Evolutionary conservation across 2,888 invertebrate species (phyloP), one percentile per base, ranked within the genome.

Genomic region (Mythimna impura): DNA sequence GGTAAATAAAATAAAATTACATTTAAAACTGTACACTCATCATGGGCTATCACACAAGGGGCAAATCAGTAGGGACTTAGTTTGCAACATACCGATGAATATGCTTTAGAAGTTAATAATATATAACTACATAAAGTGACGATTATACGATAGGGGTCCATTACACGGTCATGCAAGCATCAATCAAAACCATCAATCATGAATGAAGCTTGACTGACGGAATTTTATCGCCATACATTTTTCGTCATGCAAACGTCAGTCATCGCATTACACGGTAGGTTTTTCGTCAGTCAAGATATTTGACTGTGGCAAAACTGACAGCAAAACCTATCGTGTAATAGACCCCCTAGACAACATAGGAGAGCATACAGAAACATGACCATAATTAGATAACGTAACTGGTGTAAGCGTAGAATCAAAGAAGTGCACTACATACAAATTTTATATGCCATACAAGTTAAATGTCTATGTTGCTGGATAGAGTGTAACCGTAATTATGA

Each of bases 21-120:
- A 61, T 22, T 20, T 47, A 30, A 43, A 47, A 69, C n/a, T 30
- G 36, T 71, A 71, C 6, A 50, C 47, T 58, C 47, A 14, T 30
- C 50, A 40, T 7, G 20, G 50, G 58, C n/a, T 12, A 50, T 68
- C 40, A 68, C 54, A 55, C 43, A 58, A 57, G 47, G 22, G 43
- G 62, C 50, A 34, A 57, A 64, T 5, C 30, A 30, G 10, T 36
- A 9, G 14, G 17, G 1, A 17, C 17, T 47, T 47, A 30, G n/a
- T 66, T n/a, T 34, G 36, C 30, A 65, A 22, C 55, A 40, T 50
- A 55, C n/a, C 2, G n/a, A 20, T 8, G 17, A 14, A 22, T 47
- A 25, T 47, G 36, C 8, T 30, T 30, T 17, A 47, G 34, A 43
- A 17, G 34, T n/a, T 20, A 64, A 64, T 20, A 61, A 73, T 12